Base-by-base conservation (phyloP, 2,888 invertebrate species). In the Serripes groenlandicus region DNA sequence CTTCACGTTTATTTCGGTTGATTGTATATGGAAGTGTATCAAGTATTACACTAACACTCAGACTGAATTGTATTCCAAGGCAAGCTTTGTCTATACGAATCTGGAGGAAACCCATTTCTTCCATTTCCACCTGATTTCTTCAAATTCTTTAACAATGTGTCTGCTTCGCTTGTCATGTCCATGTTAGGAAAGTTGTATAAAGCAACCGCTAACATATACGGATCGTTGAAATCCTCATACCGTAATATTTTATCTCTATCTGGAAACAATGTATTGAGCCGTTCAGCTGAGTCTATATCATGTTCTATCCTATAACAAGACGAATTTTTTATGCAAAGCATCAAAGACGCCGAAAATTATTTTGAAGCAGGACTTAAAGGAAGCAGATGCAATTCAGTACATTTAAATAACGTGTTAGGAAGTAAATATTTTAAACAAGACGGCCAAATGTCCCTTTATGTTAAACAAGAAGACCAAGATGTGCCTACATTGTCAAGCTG, bases 161-260 rank as follows among this genome's bases (percentile, higher is more conserved):
- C n/a, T n/a, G n/a, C n/a, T 7, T 42, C 42, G 7, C 11, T 7
- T 42, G 11, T 7, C 42, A 42, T 42, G 11, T 11, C 18, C 56
- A 75, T 75, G 0, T 42, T 68, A 18, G 66, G 11, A 37, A 75
- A 75, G 23, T 56, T 23, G 28, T 64, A 37, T 35, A 75, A 52
- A 26, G 26, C 66, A 0, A 9, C 15, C 49, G 66, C 35, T 75
- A 66, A 68, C 42, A 42, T 23, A 4, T 26, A 56, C 26, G 75
- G 68, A 54, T 75, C 58, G 7, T 66, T 30, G 56, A 76, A 76
- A 32, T 76, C 76, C 35, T 76, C 76, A 30, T 76, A 76, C 23
- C 70, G 76, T 0, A 76, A 9, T 5, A 70, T 60, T 30, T 56
- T 60, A 23, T 70, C 66, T 28, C 76, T 69, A 23, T 70, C 28